Conservation (phyloP, 2,888 invertebrate genomes). For the Amiota minor region DNA sequence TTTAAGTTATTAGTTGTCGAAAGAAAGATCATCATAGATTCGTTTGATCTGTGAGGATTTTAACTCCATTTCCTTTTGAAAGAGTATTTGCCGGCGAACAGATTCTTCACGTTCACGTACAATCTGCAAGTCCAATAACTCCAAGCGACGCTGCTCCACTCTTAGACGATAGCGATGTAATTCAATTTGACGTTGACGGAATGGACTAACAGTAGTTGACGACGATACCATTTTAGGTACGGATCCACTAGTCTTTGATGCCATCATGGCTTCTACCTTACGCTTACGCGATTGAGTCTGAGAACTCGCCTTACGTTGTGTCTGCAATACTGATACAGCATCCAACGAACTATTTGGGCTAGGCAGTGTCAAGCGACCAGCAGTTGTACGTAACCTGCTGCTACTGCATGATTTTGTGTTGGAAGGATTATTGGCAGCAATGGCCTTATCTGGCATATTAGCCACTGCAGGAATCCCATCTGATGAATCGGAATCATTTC, state of each 20-base stretch:
- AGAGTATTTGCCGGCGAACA: conserved; percentile 54
- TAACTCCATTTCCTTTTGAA: conserved; percentile 62
- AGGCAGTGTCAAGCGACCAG: background rate
- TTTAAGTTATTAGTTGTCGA: too few species aligned
- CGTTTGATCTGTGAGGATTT: conserved; percentile 39
- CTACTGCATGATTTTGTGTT: background rate
- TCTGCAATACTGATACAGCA: background rate
- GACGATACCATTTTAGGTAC: conserved; percentile 12
- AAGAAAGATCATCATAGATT: background rate
- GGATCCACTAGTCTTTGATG: background rate
- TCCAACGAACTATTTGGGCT: background rate
- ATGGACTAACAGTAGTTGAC: conserved; percentile 35
- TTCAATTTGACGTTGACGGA: conserved; percentile 60
- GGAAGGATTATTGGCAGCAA: background rate
- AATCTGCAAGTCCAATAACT: conserved; percentile 61
- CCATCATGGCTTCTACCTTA: background rate
- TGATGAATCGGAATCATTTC: conserved; percentile 49
- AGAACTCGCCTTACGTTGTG: background rate
- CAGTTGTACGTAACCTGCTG: background rate
- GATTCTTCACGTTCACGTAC: conserved; percentile 63
- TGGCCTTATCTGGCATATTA: conserved; percentile 14
- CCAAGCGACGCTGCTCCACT: conserved; percentile 62
- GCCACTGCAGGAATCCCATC: background rate
- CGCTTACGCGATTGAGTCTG: background rate
- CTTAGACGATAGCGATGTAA: conserved; percentile 60